Evolutionary conservation across 2,888 invertebrate genomes (phyloP).

Genomic region (Lysandra coridon): DNA sequence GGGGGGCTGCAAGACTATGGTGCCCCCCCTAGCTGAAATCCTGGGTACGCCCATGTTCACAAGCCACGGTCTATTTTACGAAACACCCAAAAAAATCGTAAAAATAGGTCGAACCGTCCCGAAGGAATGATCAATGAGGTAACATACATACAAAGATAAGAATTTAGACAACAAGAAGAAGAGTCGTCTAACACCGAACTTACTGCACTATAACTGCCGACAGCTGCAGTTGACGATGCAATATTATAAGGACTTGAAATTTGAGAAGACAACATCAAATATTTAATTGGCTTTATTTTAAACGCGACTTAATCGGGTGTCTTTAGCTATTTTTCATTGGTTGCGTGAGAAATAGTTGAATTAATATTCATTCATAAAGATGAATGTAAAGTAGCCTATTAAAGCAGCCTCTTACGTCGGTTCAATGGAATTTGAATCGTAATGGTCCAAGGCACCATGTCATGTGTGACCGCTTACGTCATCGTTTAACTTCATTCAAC

Average conservation of each 20-base stretch:
- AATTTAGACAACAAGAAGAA: too few relatives aligned
- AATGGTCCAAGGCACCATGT: neutral
- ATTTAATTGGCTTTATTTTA: too few relatives aligned
- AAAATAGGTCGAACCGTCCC: too few relatives aligned
- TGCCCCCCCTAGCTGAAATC: too few relatives aligned
- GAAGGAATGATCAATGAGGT: too few relatives aligned
- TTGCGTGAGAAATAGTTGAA: neutral
- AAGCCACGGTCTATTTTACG: too few relatives aligned
- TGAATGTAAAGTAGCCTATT: neutral
- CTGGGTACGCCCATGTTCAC: too few relatives aligned
- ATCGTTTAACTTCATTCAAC: neutral
- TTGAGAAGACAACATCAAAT: neutral
- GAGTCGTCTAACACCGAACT: too few relatives aligned
- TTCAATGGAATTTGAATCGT: conserved; percentile 1
- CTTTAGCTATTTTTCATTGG: neutral
- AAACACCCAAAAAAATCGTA: too few relatives aligned
- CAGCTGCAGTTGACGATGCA: neutral
- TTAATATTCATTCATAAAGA: neutral
- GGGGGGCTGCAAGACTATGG: too few relatives aligned
- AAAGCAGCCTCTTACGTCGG: neutral
- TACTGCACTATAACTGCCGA: neutral
- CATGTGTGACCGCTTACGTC: neutral
- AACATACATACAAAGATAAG: too few relatives aligned
- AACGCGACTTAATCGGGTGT: neutral
- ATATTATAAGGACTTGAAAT: too few relatives aligned